A percentile compares a stretch with the other conserved stretches of the same genome.
phyloP scores from a whole-genome alignment of 2,113 vertebrate genomes.

The Paraplagusia blochii region DNA sequence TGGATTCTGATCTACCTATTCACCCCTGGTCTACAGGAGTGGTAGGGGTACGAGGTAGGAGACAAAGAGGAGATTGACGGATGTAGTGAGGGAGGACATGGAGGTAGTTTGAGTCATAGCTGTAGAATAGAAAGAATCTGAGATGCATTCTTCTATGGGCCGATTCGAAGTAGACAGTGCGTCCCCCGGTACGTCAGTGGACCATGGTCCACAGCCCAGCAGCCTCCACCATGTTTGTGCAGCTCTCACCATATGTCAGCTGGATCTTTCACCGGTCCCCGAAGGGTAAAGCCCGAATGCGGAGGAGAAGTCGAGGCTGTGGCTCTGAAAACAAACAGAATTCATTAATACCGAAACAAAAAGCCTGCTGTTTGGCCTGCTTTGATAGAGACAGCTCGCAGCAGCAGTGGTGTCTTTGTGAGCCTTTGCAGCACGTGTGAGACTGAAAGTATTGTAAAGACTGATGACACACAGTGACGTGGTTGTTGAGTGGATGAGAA shows the following conservation, averaged over 20 bases:
- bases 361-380: slow-evolving; percentile 38
- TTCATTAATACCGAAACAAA: slow-evolving; percentile 56
- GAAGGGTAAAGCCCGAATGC: slow-evolving; percentile 16
- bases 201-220: slow-evolving; percentile 22
- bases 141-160: too few relatives aligned
- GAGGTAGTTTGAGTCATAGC: too few relatives aligned
- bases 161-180: slow-evolving; percentile 22
- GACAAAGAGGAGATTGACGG: too few relatives aligned
- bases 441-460: slow-evolving; percentile 9
- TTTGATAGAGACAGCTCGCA: slow-evolving; percentile 30
- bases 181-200: slow-evolving; percentile 14
- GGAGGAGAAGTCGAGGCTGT: slow-evolving; percentile 30
- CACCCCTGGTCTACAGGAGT: too few relatives aligned
- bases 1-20: too few relatives aligned
- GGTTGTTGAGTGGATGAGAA: background rate
- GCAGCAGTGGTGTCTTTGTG: background rate
- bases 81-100: too few relatives aligned
- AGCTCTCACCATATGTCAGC: slow-evolving; percentile 48
- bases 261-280: slow-evolving; percentile 36
- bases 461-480: slow-evolving; percentile 6
- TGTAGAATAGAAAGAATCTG: too few relatives aligned
- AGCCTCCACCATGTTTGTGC: slow-evolving; percentile 14
- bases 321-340: slow-evolving; percentile 54
- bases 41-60: too few relatives aligned
- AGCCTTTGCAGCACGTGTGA: background rate